Evolutionary conservation across 2,888 invertebrate genomes (phyloP).

Genomic region (Hecatera dysodea): DNA sequence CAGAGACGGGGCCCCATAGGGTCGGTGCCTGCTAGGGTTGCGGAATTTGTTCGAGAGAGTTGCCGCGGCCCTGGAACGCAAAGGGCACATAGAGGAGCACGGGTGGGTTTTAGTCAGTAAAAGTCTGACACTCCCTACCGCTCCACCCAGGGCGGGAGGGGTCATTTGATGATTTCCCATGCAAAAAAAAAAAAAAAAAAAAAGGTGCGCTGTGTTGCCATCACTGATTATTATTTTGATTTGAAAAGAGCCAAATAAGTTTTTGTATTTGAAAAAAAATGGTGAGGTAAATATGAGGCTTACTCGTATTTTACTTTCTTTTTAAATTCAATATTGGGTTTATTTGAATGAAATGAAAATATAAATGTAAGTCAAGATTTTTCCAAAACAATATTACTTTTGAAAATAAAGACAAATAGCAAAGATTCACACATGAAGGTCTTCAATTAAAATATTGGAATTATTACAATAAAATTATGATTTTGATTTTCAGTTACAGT

Average conservation of each 20-base stretch:
- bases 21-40: too few species aligned
- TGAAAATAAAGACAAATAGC: background rate
- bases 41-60: too few species aligned
- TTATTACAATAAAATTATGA: background rate
- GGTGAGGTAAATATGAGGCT: background rate
- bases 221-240: conserved; percentile 2
- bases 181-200: too few species aligned
- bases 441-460: background rate
- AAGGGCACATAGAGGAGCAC: too few species aligned
- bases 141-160: too few species aligned
- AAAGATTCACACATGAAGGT: background rate
- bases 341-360: background rate
- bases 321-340: background rate
- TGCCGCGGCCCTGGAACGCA: too few species aligned
- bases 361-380: too few species aligned
- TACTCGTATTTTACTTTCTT: background rate
- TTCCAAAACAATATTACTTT: background rate
- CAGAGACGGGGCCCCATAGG: too few species aligned
- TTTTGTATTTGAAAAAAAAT: background rate
- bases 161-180: too few species aligned
- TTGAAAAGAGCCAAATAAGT: background rate
- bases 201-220: conserved; percentile 31
- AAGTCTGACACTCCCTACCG: too few species aligned
- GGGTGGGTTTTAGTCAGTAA: too few species aligned
- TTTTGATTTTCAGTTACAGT: background rate